Evolutionary conservation across 2,113 vertebrate genomes (phyloP), one percentile per base, ranked within the genome.

Genomic region (Corvus hawaiiensis): DNA sequence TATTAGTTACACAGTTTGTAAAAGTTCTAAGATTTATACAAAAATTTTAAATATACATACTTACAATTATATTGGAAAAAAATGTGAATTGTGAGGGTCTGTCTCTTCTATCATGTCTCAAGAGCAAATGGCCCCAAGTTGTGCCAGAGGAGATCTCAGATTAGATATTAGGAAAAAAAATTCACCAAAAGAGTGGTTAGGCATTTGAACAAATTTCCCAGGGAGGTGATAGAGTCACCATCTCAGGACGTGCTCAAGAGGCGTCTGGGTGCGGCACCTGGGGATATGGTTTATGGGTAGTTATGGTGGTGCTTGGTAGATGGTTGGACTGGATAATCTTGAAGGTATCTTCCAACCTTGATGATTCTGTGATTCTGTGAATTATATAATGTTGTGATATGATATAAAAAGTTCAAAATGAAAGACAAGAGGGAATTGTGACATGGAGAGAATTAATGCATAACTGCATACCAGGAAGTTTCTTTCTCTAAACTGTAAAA

Each of bases 181-280:
- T 4, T 48, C 0, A 0, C 30, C 3, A 1, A 41, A 82, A 41
- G 16, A 32, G 11, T 18, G 7, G 9, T 22, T 35, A 61, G 24
- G 14, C 20, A 62, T 68, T 83, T 16, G 17, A 41, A 76, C 10
- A 35, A 41, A 61, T 54, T 83, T 26, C 9, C 6, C 0, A 0
- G 7, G 9, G 17, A 54, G 6, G 3, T 41, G 17, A 55, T 26
- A n/a, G 24, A 55, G n/a, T n/a, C 30, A 41, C 21, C 13, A 13
- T 68, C 9, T 75, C 39, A 22, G 30, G 30, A 54, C 61, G 24
- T 48, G n/a, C 21, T 41, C 46, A n/a, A 61, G 71, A 26, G 3
- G 13, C 4, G 3, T 68, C 46, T 68, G 16, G n/a, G 30, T 52
- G 13, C 54, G 18, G 13, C 6, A 26, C 23, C 39, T 46, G 28